A percentile compares a stretch with the other conserved stretches of the same genome.
These are phyloP conservation scores for Uloborus plumipes DNA, from an alignment of 2,888 invertebrate genomes.

Conservation along the genomic window DNA sequence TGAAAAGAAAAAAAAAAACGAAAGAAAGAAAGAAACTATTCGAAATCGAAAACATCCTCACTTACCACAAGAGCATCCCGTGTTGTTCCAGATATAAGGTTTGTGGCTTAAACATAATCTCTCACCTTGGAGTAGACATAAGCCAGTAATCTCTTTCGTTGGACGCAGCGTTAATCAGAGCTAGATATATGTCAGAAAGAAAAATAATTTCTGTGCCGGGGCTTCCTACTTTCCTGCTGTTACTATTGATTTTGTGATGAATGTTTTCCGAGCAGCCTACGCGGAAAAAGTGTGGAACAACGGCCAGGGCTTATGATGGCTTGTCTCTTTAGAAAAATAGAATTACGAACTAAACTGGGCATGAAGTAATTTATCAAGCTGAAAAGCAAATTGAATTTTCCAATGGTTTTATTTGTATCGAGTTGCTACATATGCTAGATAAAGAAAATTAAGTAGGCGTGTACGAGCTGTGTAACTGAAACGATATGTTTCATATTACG, in stretches of 20 bases:
- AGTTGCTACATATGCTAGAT: too few relatives aligned
- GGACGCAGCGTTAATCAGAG: slow-evolving; percentile 37
- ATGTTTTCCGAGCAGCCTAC: background rate
- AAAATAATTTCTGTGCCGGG: slow-evolving; percentile 18
- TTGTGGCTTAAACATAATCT: slow-evolving; percentile 40
- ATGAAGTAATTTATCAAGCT: too few relatives aligned
- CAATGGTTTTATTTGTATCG: too few relatives aligned
- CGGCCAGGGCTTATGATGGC: too few relatives aligned
- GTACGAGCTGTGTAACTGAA: too few relatives aligned
- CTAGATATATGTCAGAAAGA: slow-evolving; percentile 1
- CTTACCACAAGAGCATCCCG: slow-evolving; percentile 18
- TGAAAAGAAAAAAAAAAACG: too few relatives aligned
- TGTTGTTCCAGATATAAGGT: background rate
- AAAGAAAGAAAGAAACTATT: background rate
- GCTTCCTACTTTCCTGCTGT: background rate
- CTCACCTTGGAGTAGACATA: slow-evolving; percentile 55
- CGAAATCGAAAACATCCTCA: slow-evolving; percentile 22
- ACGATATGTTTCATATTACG: too few relatives aligned
- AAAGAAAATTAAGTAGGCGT: too few relatives aligned
- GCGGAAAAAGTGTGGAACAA: too few relatives aligned
- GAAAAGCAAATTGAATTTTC: too few relatives aligned
- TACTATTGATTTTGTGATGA: background rate
- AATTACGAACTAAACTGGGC: too few relatives aligned
- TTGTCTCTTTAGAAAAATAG: too few relatives aligned
- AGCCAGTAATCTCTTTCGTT: slow-evolving; percentile 34